A percentile compares a stretch with the other conserved stretches of the same genome.
Conservation (phyloP, 1,140 invertebrate genomes). For the Bombus cullumanus region DNA sequence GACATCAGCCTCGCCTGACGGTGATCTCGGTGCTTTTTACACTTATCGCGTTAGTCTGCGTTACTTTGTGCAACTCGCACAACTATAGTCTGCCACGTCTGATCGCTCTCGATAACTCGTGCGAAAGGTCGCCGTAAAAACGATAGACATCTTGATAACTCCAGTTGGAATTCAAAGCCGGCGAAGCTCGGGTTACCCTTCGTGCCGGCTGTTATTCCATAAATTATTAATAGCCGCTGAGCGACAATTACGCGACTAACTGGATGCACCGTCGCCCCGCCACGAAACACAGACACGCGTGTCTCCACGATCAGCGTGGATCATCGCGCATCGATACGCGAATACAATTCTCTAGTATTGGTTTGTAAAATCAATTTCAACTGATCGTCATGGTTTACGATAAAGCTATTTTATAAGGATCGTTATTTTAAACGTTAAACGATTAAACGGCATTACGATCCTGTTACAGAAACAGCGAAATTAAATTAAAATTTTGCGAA, state of each 20-base stretch:
- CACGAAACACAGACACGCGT: too few species aligned
- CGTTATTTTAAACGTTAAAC: too few species aligned
- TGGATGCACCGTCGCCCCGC: too few species aligned
- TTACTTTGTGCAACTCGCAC: constrained; percentile 21
- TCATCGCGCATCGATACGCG: too few species aligned
- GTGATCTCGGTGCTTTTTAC: constrained; percentile 45
- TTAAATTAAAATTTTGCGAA: too few species aligned
- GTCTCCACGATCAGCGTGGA: fast-evolving
- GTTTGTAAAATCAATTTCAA: too few species aligned
- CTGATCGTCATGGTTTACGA: too few species aligned
- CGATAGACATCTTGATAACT: constrained; percentile 1
- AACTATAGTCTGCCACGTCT: background rate
- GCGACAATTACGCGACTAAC: constrained; percentile 3
- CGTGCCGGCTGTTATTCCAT: background rate
- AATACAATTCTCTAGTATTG: too few species aligned
- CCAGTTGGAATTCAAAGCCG: background rate
- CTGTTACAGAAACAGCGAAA: too few species aligned
- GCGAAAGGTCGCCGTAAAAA: constrained; percentile 13
- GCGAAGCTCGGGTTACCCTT: background rate
- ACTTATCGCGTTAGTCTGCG: constrained; percentile 4
- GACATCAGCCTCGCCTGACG: constrained; percentile 60
- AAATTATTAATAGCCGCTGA: constrained; percentile 9
- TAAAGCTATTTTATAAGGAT: too few species aligned
- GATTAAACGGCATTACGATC: too few species aligned
- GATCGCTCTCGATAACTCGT: constrained; percentile 14